phyloP scores from a whole-genome alignment of 1,140 invertebrate species.

The Dermatophagoides farinae region DNA sequence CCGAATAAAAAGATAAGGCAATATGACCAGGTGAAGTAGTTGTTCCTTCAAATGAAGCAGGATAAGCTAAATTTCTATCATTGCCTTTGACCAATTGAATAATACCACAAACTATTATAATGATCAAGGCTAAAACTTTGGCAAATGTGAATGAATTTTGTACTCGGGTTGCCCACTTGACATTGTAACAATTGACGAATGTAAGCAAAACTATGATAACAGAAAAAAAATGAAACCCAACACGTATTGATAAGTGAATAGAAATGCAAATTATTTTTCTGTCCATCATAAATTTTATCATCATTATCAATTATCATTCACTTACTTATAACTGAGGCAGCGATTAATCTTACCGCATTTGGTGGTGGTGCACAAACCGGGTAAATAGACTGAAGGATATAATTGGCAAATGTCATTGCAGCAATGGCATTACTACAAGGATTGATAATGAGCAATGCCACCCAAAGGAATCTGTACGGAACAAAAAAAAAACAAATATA shows the following conservation, averaged over 20 bases:
- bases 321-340: constrained; percentile 22
- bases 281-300: no score
- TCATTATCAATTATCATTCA: neutral
- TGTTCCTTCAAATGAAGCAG: constrained; percentile 52
- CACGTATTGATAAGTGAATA: neutral
- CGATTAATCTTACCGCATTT: constrained; percentile 21
- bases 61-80: constrained; percentile 39
- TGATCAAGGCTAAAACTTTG: constrained; percentile 67
- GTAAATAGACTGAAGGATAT: constrained; percentile 79
- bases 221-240: constrained; percentile 12
- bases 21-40: constrained; percentile 56
- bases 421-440: constrained; percentile 92
- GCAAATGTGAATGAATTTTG: constrained; percentile 82
- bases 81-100: constrained; percentile 24
- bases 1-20: constrained; percentile 77
- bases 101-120: constrained; percentile 68
- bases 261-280: neutral
- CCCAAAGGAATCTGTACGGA: constrained; percentile 49
- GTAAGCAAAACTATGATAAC: constrained; percentile 59
- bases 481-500: neutral
- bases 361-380: constrained; percentile 27
- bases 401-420: constrained; percentile 82
- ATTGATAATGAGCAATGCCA: constrained; percentile 62
- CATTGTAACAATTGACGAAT: constrained; percentile 82
- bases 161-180: constrained; percentile 76